A percentile compares a stretch with the other conserved stretches of the same genome.
phyloP scores from a whole-genome alignment of 2,888 invertebrate genomes.

The Mamestra brassicae region DNA sequence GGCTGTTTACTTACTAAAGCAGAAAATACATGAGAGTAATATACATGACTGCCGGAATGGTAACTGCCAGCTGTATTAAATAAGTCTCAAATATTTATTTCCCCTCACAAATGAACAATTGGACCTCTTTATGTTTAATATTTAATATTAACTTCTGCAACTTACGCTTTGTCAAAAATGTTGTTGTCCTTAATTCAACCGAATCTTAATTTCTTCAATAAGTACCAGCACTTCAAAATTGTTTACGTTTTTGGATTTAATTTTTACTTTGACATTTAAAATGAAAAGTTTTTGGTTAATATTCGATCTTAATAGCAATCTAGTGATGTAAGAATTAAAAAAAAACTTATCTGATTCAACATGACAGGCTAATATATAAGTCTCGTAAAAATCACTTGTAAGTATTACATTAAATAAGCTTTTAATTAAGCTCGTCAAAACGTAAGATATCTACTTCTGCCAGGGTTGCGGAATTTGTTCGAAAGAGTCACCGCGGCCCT shows the following conservation, averaged over 20 bases:
- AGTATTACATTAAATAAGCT: neutral
- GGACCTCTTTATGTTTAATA: neutral
- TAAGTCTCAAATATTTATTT: neutral
- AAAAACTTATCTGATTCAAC: slow-evolving; percentile 29
- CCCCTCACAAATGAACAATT: neutral
- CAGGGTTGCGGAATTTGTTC: no score
- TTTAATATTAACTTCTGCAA: slow-evolving; percentile 2
- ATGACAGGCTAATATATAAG: neutral
- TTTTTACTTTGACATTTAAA: slow-evolving; percentile 38
- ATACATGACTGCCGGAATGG: neutral
- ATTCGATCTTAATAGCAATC: slow-evolving; percentile 18
- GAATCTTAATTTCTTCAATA: slow-evolving; percentile 26
- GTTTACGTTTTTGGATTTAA: neutral
- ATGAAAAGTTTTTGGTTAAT: neutral
- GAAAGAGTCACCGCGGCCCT: no score
- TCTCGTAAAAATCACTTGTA: neutral
- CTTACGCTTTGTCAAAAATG: slow-evolving; percentile 14
- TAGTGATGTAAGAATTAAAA: slow-evolving; percentile 1
- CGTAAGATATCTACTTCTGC: neutral
- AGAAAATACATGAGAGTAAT: neutral
- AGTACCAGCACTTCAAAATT: slow-evolving; percentile 21
- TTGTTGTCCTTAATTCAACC: slow-evolving; percentile 20
- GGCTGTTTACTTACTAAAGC: no score
- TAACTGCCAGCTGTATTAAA: neutral
- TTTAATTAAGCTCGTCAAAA: slow-evolving; percentile 9